Evolutionary conservation across 1,140 invertebrate species (phyloP), one percentile per base, ranked within the genome.

Genomic region (Heliothis virescens): DNA sequence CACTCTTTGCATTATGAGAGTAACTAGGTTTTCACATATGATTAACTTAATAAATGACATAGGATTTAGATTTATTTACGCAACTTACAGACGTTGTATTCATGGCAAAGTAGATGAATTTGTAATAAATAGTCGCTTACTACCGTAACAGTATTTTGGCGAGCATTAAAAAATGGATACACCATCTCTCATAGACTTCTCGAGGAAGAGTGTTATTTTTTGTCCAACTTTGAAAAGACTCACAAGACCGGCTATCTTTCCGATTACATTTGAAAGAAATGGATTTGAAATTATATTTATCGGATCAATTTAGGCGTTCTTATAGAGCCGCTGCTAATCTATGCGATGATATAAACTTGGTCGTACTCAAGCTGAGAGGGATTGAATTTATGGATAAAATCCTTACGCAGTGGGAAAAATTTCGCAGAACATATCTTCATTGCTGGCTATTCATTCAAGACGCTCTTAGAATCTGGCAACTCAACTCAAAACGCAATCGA

Each of bases 371-470:
- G 26, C 10, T 79, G 18, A 67, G 9, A 52, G 52, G 26, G 21
- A 47, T n/a, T 16, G 59, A 76, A 15, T 52, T 76, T 21, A 53
- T 76, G 15, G 79, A 81, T 9, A 34, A 79, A 2, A 82, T 75
- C 52, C 41, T 63, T 3, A 34, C 63, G 13, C 84, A 84, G 26
- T 12, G 41, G n/a, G 1, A 73, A 77, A 29, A 26, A 79, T 48
- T 29, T 78, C 1, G 76, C 81, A 10, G 85, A 86, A 12, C 83
- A 86, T 41, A 82, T 86, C 1, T 41, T 78, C 11, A 73, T 79
- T 15, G 26, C 21, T n/a, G 48, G 79, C n/a, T 82, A 80, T 21
- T 21, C 52, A 13, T 79, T 79, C 16, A 73, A 21, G 57, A 21
- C 26, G 12, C 10, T 86, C 18, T n/a, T 80, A 11, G 74, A 84